These are phyloP conservation scores for Ceramica pisi DNA, from an alignment of 2,888 invertebrate genomes.

Conservation along the genomic window DNA sequence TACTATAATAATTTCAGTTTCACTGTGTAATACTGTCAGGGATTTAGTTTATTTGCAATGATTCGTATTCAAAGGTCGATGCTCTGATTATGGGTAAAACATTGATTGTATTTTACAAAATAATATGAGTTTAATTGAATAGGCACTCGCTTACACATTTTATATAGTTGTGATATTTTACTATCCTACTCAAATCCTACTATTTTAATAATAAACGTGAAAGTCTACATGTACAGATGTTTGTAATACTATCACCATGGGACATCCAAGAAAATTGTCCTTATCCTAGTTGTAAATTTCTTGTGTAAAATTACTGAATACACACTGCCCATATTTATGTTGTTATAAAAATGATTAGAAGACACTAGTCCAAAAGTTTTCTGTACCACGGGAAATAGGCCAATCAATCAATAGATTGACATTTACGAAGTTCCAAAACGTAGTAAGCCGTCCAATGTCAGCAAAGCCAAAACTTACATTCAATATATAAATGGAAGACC, in stretches of 20 bases:
- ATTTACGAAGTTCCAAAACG: neutral
- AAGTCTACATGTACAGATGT: neutral
- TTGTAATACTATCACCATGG: neutral
- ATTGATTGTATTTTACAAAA: neutral
- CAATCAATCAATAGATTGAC: neutral
- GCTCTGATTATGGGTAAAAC: neutral
- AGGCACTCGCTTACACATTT: no score
- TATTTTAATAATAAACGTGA: no score
- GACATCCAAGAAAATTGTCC: no score
- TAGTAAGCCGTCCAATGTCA: constrained; percentile 20
- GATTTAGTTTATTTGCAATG: constrained; percentile 35
- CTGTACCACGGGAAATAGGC: neutral
- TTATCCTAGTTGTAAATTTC: no score
- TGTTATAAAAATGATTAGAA: neutral
- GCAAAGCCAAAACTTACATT: constrained; percentile 39
- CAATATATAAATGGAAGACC: constrained; percentile 34
- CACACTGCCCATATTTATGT: no score
- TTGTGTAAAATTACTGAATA: no score
- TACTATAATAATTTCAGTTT: constrained; percentile 57
- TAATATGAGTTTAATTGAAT: no score
- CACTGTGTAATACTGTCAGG: constrained; percentile 24
- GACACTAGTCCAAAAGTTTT: neutral
- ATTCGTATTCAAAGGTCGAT: neutral
- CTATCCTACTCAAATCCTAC: no score
- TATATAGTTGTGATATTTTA: no score